Base-by-base conservation (phyloP, 1,140 invertebrate species). In the Chironomus tepperi region DNA sequence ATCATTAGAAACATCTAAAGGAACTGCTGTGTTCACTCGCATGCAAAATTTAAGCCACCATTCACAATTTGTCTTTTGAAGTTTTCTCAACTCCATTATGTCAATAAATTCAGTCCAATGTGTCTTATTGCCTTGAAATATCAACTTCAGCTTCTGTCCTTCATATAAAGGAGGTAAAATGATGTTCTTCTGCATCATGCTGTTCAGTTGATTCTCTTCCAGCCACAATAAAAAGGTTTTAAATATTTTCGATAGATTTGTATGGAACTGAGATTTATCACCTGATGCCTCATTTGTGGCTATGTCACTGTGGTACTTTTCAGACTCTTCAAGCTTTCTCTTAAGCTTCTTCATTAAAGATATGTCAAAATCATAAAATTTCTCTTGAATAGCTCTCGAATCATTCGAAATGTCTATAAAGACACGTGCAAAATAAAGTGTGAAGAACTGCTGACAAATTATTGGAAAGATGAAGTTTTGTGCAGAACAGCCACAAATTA, bases 381-480 rank as follows among this genome's bases (percentile, higher is more conserved):
- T 89, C 76, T 89, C 86, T 12, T 91, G 91, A 7, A 93, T 85
- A 76, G 91, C 81, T 67, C 74, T 77, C 42, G 75, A 77, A 24
- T 78, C 73, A 70, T 19, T 21, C 3, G 65, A 70, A 18, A 70
- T 74, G 7, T 79, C 77, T 8, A 82, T 80, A 65, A 88, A 84
- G 76, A 89, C 82, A 77, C 90, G 81, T 73, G 88, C 86, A 43
- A 95, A 84, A 79, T 89, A 94, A 1, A 93, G 83, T 12, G 83
- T 83, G 78, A 95, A 94, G 79, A 95, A 95, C 78, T 90, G 89
- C 80, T 95, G 93, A 87, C 91, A 93, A 1, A 93, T 80, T 9
- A 94, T 82, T 7, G 90, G 87, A 15, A 91, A 81, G 9, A 93
- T 79, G 10, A 91, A 89, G 83, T 94, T 90, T 76, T 89, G 87